A percentile compares a stretch with the other conserved stretches of the same genome.
phyloP scores from a whole-genome alignment of 2,797 vertebrate species.

The Etheostoma nigrum region DNA sequence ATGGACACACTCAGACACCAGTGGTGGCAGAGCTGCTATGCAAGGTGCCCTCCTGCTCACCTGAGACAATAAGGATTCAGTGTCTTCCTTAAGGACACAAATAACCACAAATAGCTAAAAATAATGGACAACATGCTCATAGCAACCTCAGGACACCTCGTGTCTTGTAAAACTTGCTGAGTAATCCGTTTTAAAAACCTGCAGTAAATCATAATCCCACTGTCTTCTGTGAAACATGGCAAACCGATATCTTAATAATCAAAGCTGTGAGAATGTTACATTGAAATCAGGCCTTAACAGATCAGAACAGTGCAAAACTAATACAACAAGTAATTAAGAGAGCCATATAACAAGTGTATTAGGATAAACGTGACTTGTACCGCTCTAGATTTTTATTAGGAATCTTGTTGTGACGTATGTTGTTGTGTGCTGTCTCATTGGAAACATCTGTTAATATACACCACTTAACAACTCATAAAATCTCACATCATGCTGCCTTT shows the following conservation, averaged over 20 bases:
- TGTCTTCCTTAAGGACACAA: not conserved
- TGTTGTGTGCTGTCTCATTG: constrained; percentile 25
- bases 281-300: not conserved
- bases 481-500: constrained; percentile 31
- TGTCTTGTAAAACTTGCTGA: not conserved
- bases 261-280: not conserved
- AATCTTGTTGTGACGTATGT: not conserved
- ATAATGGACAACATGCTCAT: not conserved
- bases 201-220: not conserved
- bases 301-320: not conserved
- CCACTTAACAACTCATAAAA: constrained; percentile 29
- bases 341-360: not conserved
- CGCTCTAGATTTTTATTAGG: not conserved
- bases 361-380: not conserved
- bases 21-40: not conserved
- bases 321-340: not conserved
- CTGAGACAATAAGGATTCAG: not conserved
- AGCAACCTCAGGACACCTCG: not conserved
- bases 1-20: not conserved
- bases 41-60: not conserved
- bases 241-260: not conserved
- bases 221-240: not conserved
- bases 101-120: not conserved
- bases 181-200: no score
- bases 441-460: constrained; percentile 25